phyloP scores from a whole-genome alignment of 2,797 vertebrate species.

The Caiman crocodilus region DNA sequence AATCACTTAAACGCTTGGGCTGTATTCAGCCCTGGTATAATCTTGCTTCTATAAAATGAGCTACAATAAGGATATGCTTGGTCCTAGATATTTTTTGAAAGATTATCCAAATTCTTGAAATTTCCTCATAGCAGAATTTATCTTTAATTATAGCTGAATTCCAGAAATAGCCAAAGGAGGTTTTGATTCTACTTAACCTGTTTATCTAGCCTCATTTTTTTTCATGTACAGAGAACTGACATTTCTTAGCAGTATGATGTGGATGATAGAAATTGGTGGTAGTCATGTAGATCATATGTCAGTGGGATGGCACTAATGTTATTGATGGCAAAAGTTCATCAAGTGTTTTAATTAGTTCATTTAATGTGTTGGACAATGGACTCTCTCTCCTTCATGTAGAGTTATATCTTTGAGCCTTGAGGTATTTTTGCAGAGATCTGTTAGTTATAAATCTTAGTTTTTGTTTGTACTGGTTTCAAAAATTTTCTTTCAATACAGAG shows the following conservation, averaged over 20 bases:
- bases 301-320: background rate
- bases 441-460: background rate
- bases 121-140: no score
- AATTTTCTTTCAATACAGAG: background rate
- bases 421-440: background rate
- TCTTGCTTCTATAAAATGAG: no score
- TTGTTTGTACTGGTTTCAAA: background rate
- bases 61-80: no score
- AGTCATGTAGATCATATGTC: background rate
- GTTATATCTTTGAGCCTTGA: background rate
- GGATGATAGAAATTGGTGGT: background rate
- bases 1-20: no score
- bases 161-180: background rate
- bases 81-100: no score
- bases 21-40: no score
- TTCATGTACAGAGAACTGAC: background rate
- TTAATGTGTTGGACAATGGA: background rate
- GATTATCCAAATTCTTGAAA: no score
- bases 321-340: background rate
- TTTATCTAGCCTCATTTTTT: background rate
- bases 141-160: background rate
- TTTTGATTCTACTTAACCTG: background rate
- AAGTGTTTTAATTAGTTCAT: background rate
- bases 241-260: rapidly evolving
- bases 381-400: background rate